Percentiles rank a stretch among this genome's conserved stretches.
Evolutionary conservation across 37 sponge, comb jelly and placozoan species (phyloP).

Genomic region (Haliclona indistincta): DNA sequence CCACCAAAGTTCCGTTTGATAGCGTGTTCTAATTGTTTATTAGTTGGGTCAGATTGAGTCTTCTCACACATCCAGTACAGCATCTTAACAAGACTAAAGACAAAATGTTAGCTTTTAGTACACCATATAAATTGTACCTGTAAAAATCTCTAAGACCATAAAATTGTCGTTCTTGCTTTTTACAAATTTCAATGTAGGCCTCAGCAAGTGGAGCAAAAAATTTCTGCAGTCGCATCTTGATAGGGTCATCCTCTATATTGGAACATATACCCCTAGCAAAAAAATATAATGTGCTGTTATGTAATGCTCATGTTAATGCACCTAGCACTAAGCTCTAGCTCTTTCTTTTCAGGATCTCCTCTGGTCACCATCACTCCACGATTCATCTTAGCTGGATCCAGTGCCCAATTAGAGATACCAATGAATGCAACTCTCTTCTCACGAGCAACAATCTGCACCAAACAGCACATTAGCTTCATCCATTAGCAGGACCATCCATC

Average conservation of each 20-base stretch:
- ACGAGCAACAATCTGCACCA: conserved; percentile 37
- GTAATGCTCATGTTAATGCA: too few relatives aligned
- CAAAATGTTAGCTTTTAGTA: neutral
- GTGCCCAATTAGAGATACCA: conserved; percentile 98
- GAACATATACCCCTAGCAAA: conserved; percentile 65
- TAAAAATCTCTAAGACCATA: conserved; percentile 82
- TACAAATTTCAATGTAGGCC: conserved; percentile 44
- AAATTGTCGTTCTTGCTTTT: conserved; percentile 28
- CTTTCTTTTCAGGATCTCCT: conserved; percentile 73
- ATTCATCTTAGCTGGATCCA: conserved; percentile 99
- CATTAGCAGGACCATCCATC: too few relatives aligned
- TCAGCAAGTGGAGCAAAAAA: conserved; percentile 34
- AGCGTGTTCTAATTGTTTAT: conserved; percentile 75
- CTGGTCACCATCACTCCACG: conserved; percentile 92
- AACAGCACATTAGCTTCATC: neutral
- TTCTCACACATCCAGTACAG: conserved; percentile 75
- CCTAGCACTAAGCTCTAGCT: conserved; percentile 76
- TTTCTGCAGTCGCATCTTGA: neutral
- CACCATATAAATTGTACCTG: conserved; percentile 7
- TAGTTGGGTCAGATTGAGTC: conserved; percentile 19
- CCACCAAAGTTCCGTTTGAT: conserved; percentile 90
- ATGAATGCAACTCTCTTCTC: conserved; percentile 87
- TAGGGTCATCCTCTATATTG: conserved; percentile 41
- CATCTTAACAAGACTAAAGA: conserved; percentile 84
- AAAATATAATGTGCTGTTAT: neutral